phyloP scores from a whole-genome alignment of 2,888 invertebrate species.

The Tetragnatha montana region DNA sequence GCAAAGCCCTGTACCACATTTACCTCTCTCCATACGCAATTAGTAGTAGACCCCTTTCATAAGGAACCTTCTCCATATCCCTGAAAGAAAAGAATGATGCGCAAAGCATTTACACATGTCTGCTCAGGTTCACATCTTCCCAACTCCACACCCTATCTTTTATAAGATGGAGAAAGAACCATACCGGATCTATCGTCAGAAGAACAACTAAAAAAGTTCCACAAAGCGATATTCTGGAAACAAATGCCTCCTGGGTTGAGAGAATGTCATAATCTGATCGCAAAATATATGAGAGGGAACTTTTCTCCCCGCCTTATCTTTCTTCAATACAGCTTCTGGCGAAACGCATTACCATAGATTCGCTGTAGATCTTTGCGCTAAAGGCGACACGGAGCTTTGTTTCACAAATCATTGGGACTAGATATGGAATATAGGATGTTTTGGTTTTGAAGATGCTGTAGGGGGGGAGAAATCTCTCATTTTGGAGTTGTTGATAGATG shows the following conservation, averaged over 20 bases:
- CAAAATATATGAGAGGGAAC: slow-evolving; percentile 29
- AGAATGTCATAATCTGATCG: slow-evolving; percentile 38
- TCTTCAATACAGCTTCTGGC: not conserved
- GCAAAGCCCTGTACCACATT: too few species aligned
- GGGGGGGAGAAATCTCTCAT: too few species aligned
- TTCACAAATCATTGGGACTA: slow-evolving; percentile 37
- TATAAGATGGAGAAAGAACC: not conserved
- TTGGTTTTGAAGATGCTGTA: not conserved
- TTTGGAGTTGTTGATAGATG: too few species aligned
- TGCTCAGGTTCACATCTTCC: not conserved
- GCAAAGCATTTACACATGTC: too few species aligned
- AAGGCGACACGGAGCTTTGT: slow-evolving; percentile 32
- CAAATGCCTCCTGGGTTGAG: not conserved
- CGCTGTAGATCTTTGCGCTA: slow-evolving; percentile 6
- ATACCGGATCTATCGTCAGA: not conserved
- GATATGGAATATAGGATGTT: not conserved
- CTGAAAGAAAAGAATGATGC: too few species aligned
- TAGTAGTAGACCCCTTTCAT: too few species aligned
- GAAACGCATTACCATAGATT: slow-evolving; percentile 25
- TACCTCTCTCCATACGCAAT: too few species aligned
- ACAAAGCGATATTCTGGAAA: not conserved
- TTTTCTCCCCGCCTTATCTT: slow-evolving; percentile 22
- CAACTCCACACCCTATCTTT: not conserved
- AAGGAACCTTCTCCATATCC: too few species aligned
- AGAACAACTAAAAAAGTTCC: not conserved